These are phyloP conservation scores for Phortica variegata DNA, from an alignment of 1,140 invertebrate genomes.

Conservation along the genomic window DNA sequence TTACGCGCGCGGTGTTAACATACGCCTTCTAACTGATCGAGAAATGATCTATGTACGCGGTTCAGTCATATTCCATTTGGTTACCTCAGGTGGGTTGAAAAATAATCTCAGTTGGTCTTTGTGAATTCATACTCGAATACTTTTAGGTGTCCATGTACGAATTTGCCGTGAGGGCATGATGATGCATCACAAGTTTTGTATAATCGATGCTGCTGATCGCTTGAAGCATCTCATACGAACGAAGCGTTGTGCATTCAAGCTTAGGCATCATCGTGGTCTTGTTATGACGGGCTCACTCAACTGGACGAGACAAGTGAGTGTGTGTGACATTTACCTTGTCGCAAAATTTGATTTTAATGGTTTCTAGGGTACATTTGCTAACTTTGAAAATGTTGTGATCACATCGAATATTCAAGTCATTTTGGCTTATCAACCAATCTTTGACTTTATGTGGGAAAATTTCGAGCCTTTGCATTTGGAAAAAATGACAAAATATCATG, in stretches of 20 bases:
- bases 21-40: slow-evolving; percentile 19
- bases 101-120: too few relatives aligned
- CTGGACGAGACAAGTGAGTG: slow-evolving; percentile 12
- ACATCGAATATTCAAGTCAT: slow-evolving; percentile 1
- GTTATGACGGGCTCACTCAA: slow-evolving; percentile 22
- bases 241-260: neutral
- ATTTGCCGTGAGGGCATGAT: neutral
- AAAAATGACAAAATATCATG: too few relatives aligned
- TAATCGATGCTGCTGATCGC: slow-evolving; percentile 12
- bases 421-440: slow-evolving; percentile 6
- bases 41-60: slow-evolving; percentile 12
- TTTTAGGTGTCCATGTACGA: neutral
- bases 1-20: slow-evolving; percentile 1
- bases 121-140: too few relatives aligned
- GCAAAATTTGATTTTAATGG: too few relatives aligned
- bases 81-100: neutral
- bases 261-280: slow-evolving; percentile 4
- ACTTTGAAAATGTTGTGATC: slow-evolving; percentile 19
- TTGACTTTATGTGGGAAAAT: slow-evolving; percentile 10
- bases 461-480: too few relatives aligned
- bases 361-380: slow-evolving; percentile 1
- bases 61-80: neutral
- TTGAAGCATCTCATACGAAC: neutral
- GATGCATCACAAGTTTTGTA: slow-evolving; percentile 25
- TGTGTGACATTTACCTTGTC: too few relatives aligned